Evolutionary conservation across 2,888 invertebrate genomes (phyloP).

Genomic region (Altica lythri): DNA sequence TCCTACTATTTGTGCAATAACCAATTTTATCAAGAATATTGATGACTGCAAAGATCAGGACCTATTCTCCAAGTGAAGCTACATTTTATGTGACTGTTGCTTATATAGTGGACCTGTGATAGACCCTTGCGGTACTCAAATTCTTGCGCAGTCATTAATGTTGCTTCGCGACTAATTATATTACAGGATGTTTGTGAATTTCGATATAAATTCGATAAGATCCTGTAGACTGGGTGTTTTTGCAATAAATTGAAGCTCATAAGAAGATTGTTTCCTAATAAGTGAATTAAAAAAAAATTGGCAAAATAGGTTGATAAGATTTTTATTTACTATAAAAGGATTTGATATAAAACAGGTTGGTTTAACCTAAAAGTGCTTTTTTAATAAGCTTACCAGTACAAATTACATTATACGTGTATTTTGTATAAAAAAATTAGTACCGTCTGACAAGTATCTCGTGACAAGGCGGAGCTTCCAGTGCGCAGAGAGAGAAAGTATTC

Average conservation of each 20-base stretch:
- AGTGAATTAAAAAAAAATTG: slow-evolving; percentile 25
- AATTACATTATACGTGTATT: slow-evolving; percentile 35
- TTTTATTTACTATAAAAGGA: slow-evolving; percentile 23
- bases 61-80: slow-evolving; percentile 4
- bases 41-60: no score
- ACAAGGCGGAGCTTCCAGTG: no score
- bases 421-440: slow-evolving; percentile 30
- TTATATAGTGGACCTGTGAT: slow-evolving; percentile 37
- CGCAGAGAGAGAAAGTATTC: no score
- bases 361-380: slow-evolving; percentile 34
- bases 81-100: slow-evolving; percentile 15
- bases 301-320: slow-evolving; percentile 12
- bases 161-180: slow-evolving; percentile 9
- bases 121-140: slow-evolving; percentile 33
- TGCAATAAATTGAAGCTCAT: slow-evolving; percentile 42
- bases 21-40: no score
- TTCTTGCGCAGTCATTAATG: slow-evolving; percentile 17
- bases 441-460: no score
- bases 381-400: slow-evolving; percentile 38
- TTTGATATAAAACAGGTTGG: slow-evolving; percentile 24
- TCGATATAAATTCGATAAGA: slow-evolving; percentile 9
- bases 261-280: slow-evolving; percentile 22
- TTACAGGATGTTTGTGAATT: slow-evolving; percentile 4
- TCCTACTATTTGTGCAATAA: no score
- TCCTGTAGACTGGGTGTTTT: no score